A percentile compares a stretch with the other conserved stretches of the same genome.
Conservation (phyloP, 2,797 vertebrate genomes). For the Pyrocephalus nanus region DNA sequence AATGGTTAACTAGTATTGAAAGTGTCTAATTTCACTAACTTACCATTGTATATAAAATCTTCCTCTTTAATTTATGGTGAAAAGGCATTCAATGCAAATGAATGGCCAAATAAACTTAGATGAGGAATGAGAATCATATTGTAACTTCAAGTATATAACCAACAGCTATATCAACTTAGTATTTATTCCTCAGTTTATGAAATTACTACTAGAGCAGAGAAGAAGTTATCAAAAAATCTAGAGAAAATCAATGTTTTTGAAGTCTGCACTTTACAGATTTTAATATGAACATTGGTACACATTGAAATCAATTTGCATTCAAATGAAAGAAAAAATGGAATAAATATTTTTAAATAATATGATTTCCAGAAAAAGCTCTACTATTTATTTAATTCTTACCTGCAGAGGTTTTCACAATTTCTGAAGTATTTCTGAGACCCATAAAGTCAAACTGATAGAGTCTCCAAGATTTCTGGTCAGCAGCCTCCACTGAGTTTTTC, state of each 20-base stretch:
- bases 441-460: conserved; percentile 98
- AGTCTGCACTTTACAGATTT: neutral
- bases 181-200: neutral
- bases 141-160: neutral
- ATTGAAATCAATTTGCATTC: neutral
- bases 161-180: neutral
- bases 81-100: neutral
- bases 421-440: conserved; percentile 93
- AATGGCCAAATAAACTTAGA: neutral
- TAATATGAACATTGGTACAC: neutral
- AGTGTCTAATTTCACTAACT: neutral
- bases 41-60: neutral
- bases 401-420: conserved; percentile 88
- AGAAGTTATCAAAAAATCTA: neutral
- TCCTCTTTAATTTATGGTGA: neutral
- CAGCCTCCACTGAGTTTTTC: conserved; percentile 92
- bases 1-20: neutral
- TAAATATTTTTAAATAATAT: neutral
- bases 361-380: neutral
- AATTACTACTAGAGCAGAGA: neutral
- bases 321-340: neutral
- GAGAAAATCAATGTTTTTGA: neutral
- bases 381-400: conserved; percentile 74
- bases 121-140: neutral
- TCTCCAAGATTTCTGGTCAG: conserved; percentile 95